A percentile compares a stretch with the other conserved stretches of the same genome.
Evolutionary conservation across 37 sponge, comb jelly and placozoan species (phyloP).

Genomic region (Spongia lamella): DNA sequence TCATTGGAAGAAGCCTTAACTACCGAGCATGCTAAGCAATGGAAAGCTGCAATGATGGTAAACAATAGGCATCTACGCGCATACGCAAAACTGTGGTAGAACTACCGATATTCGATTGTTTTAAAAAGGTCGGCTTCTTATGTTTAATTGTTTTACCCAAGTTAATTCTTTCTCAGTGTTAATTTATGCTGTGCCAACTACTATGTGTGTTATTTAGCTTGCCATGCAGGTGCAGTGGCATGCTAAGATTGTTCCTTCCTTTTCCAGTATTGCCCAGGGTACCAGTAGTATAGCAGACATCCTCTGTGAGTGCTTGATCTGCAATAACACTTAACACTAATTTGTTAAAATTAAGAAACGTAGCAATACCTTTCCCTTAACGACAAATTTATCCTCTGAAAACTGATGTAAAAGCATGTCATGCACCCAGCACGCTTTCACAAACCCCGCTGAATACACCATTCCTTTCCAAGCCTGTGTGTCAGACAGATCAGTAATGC

Average conservation of each 20-base stretch:
- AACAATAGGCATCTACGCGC: too few species aligned
- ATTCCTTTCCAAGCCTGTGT: conserved; percentile 28
- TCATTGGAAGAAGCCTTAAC: conserved; percentile 13
- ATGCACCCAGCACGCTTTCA: conserved; percentile 26
- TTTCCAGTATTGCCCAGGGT: conserved; percentile 10
- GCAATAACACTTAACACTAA: too few species aligned
- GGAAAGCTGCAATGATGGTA: too few species aligned
- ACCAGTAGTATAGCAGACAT: conserved; percentile 9
- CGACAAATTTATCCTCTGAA: conserved; percentile 6
- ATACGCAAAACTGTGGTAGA: too few species aligned
- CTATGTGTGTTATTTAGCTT: too few species aligned
- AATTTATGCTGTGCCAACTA: too few species aligned
- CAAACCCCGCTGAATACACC: neutral
- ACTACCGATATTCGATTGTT: too few species aligned
- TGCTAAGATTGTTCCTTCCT: neutral
- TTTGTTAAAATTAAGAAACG: too few species aligned
- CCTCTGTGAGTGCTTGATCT: conserved; percentile 15
- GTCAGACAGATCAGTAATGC: neutral
- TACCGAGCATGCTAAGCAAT: neutral
- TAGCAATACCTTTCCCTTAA: conserved; percentile 18
- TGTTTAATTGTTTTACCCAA: too few species aligned
- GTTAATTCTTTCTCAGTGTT: too few species aligned
- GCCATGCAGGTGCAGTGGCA: conserved; percentile 31
- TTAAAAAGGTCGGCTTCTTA: too few species aligned
- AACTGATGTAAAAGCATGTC: neutral